These are phyloP conservation scores for Tupaia chinensis DNA, from an alignment of 2,113 vertebrate species.

Conservation along the genomic window DNA sequence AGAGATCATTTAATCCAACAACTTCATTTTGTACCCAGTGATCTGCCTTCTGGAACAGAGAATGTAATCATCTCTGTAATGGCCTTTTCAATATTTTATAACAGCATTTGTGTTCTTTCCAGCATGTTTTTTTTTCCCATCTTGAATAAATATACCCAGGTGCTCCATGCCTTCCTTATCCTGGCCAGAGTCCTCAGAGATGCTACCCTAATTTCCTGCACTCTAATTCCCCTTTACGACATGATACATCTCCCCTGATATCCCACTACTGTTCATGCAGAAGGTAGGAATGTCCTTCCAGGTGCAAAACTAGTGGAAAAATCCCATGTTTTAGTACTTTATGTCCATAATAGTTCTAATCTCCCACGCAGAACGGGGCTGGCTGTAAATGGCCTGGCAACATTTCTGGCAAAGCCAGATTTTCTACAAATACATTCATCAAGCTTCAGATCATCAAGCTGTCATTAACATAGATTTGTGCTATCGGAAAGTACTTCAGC, in stretches of 20 bases:
- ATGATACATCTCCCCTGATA: not conserved
- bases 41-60: constrained; percentile 23
- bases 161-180: not conserved
- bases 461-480: not conserved
- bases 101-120: constrained; percentile 24
- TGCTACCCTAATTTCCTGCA: not conserved
- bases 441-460: constrained; percentile 6
- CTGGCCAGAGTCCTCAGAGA: not conserved
- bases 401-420: constrained; percentile 36
- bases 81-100: constrained; percentile 52
- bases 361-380: not conserved
- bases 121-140: not conserved
- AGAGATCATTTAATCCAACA: constrained; percentile 9
- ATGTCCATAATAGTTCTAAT: not conserved
- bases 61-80: constrained; percentile 11
- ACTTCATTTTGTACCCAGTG: constrained; percentile 26
- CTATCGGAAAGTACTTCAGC: not conserved
- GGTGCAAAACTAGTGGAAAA: not conserved
- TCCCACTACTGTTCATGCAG: not conserved
- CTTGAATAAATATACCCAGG: constrained; percentile 25
- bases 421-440: constrained; percentile 41
- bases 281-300: constrained; percentile 27
- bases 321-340: not conserved
- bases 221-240: not conserved
- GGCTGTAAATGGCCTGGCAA: constrained; percentile 12